These are phyloP conservation scores for Apomyelois bistriatella DNA, from an alignment of 2,888 invertebrate species.

Conservation along the genomic window DNA sequence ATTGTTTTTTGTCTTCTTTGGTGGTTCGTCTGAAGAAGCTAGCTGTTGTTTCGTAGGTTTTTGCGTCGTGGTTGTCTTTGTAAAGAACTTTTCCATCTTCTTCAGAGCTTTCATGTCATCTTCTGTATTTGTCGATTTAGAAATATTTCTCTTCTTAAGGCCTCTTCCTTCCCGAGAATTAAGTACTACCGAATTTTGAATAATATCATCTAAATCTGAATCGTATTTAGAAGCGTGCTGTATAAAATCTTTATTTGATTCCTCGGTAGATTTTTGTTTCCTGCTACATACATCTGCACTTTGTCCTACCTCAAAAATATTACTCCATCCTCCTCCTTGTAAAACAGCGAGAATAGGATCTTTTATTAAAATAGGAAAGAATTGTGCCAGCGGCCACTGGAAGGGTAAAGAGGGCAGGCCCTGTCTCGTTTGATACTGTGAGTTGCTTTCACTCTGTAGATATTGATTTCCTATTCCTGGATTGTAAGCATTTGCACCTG, in stretches of 20 bases:
- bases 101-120: constrained; percentile 32
- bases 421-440: constrained; percentile 45
- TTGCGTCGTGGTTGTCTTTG: constrained; percentile 35
- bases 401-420: constrained; percentile 47
- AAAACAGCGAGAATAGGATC: constrained; percentile 76
- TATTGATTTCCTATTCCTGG: constrained; percentile 29
- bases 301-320: constrained; percentile 81
- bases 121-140: constrained; percentile 34
- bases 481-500: constrained; percentile 32
- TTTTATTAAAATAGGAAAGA: constrained; percentile 79
- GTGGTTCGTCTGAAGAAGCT: constrained; percentile 21
- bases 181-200: background rate
- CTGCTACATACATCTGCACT: constrained; percentile 73
- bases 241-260: constrained; percentile 19
- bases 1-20: constrained; percentile 40
- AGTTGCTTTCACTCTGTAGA: constrained; percentile 30
- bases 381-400: constrained; percentile 73
- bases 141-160: constrained; percentile 54
- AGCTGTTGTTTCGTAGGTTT: constrained; percentile 40
- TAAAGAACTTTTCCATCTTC: constrained; percentile 45
- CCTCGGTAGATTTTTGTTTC: constrained; percentile 47
- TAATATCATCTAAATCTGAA: constrained; percentile 19
- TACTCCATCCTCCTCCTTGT: constrained; percentile 73
- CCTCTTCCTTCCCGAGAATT: constrained; percentile 48
- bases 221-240: constrained; percentile 18